These are phyloP conservation scores for Colletes latitarsis DNA, from an alignment of 1,140 invertebrate species.

Conservation along the genomic window DNA sequence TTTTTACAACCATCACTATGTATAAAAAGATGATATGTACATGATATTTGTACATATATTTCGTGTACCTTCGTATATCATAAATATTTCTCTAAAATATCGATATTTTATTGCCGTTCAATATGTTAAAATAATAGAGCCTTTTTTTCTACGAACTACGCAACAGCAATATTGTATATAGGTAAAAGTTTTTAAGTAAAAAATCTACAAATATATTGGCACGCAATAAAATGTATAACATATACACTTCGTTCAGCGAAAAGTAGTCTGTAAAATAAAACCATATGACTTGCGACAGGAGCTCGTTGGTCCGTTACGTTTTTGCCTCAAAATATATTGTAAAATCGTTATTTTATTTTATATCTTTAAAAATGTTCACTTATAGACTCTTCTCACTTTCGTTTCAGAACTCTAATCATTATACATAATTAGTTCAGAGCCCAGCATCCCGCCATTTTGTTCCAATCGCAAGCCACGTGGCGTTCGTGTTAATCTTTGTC, in stretches of 20 bases:
- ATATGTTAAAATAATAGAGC: slow-evolving; percentile 11
- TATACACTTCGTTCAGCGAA: neutral
- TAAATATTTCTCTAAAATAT: slow-evolving; percentile 1
- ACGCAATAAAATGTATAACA: slow-evolving; percentile 36
- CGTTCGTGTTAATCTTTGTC: too few species aligned
- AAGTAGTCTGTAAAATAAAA: too few species aligned
- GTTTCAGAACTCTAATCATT: too few species aligned
- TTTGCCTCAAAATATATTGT: too few species aligned
- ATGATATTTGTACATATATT: slow-evolving; percentile 37
- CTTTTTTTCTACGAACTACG: slow-evolving; percentile 32
- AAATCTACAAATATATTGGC: slow-evolving; percentile 57
- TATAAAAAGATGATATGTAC: slow-evolving; percentile 29
- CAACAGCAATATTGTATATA: slow-evolving; percentile 38
- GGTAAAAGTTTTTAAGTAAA: slow-evolving; percentile 52
- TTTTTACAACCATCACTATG: slow-evolving; percentile 9
- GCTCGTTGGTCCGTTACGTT: too few species aligned
- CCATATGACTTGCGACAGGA: too few species aligned
- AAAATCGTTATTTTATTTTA: too few species aligned
- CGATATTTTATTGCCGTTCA: neutral
- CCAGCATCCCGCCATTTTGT: too few species aligned
- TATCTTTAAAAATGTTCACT: too few species aligned
- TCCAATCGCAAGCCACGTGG: too few species aligned
- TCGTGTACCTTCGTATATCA: neutral
- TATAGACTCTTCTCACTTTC: too few species aligned
- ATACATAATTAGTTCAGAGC: too few species aligned